Conservation (phyloP, 2,797 vertebrate genomes). For the Vireo griseus region DNA sequence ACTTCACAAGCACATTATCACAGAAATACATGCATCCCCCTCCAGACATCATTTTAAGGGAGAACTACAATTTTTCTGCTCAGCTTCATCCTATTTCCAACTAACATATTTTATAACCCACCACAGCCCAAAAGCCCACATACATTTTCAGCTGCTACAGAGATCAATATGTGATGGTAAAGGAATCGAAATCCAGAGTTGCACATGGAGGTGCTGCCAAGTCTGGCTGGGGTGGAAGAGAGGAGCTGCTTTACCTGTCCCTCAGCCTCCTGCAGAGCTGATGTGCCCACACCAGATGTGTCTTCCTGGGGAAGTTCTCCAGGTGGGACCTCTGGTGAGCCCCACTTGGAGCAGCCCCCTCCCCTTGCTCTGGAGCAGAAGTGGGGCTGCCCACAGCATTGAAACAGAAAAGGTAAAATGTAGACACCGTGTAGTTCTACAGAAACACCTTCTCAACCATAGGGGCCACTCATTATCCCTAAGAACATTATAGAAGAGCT, state of each 20-base stretch:
- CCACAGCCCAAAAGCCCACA: background rate
- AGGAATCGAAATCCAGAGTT: background rate
- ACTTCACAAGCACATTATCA: background rate
- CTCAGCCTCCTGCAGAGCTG: background rate
- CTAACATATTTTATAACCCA: background rate
- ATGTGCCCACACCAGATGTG: no score
- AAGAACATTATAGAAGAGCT: background rate
- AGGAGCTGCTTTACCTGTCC: background rate
- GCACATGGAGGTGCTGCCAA: background rate
- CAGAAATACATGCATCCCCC: background rate
- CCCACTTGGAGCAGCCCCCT: background rate
- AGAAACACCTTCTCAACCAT: background rate
- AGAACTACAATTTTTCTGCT: background rate
- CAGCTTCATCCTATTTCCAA: background rate
- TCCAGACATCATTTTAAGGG: background rate
- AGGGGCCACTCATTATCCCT: background rate
- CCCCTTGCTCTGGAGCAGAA: background rate
- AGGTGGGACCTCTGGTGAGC: background rate
- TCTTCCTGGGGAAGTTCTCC: background rate
- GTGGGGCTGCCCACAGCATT: background rate
- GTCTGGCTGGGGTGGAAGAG: background rate
- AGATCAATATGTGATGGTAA: fast-evolving
- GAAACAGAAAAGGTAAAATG: background rate
- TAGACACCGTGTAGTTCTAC: background rate
- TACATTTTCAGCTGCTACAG: background rate